Evolutionary conservation across 1,140 invertebrate species (phyloP), one percentile per base, ranked within the genome.

Genomic region (Bombus haemorrhoidalis): DNA sequence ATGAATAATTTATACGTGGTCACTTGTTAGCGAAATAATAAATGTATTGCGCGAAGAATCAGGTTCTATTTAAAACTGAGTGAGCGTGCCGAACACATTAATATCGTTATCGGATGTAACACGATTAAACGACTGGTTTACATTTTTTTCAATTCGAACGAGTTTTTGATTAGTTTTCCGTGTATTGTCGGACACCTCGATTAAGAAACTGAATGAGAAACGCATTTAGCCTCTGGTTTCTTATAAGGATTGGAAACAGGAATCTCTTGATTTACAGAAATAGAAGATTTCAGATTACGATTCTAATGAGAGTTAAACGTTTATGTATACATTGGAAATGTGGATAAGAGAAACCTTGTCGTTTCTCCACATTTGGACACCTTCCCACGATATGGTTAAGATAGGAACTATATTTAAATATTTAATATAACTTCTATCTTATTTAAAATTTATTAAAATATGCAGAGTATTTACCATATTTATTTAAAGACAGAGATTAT

Each of bases 61-160:
- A 77, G 74, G 81, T 83, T 83, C 28, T n/a, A 37, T 43, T 83
- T 66, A 43, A 57, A 32, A 57, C 39, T 72, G 34, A 37, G 66
- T 28, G 37, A 77, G 34, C 43, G 53, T 83, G 43, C 68, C 81
- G 81, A 32, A 69, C 37, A n/a, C 62, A 77, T 77, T 83, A 77
- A 83, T 83, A 77, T 77, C 62, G 34, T 77, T 57, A 39, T 53
- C 62, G 59, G 41, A 53, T 69, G 41, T 77, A 77, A 68, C 18
- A 34, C 41, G 59, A 83, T 66, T 77, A 77, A 68, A 64, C 73
- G 62, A 69, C 43, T 77, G 74, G 73, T 37, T 83, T 34, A 8
- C 5, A 9, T 66, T 83, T 83, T 83, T 83, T 64, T 37, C 13
- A 53, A n/a, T n/a, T 66, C 25, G 57, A 83, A 83, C 74, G 74